Base-by-base conservation (phyloP, 1,140 invertebrate species). In the Bacillus rossius region DNA sequence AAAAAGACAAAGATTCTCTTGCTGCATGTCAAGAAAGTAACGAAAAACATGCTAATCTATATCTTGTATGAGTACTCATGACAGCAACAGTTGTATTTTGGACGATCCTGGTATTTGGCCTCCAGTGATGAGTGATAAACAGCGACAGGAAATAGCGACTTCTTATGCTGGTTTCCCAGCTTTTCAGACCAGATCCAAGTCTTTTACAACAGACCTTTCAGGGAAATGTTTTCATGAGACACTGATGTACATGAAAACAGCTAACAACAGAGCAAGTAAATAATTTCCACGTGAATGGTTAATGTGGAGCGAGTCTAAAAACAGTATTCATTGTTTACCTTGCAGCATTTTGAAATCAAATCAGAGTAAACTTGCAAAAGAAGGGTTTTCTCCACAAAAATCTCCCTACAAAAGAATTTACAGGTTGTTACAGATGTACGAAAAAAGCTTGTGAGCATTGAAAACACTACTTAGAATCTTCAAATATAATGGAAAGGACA, bases 261-360 rank as follows among this genome's bases (percentile, higher is more conserved):
- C 29, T 10, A 10, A 34, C 29, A 34, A 34, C 5, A 4, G 51
- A 53, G 40, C 51, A 47, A 22, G 53, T 29, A 29, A 29, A 37
- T 42, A 17, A 47, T 22, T 55, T 55, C 29, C 29, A 55, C 38
- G 53, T 37, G 38, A 55, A 37, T 55, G 53, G 29, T 55, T 29
- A 55, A 55, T 55, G n/a, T 55, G 53, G 53, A 55, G 53, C 23
- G 53, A 41, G 43, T 16, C 51, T 40, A 55, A 55, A 37, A 55
- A 53, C 23, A 53, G 16, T 20, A 53, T 53, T 37, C 51, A 53
- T 25, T 53, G 20, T 53, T 53, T 53, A 23, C 53, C 53, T 2
- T 55, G 53, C 26, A 55, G 53, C 29, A 37, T 55, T 42, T 55
- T 55, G 17, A 20, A 55, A 22, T 55, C 29, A 55, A 55, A 55